Conservation (phyloP, 2,888 invertebrate species). For the Aproaerema taeniolella region DNA sequence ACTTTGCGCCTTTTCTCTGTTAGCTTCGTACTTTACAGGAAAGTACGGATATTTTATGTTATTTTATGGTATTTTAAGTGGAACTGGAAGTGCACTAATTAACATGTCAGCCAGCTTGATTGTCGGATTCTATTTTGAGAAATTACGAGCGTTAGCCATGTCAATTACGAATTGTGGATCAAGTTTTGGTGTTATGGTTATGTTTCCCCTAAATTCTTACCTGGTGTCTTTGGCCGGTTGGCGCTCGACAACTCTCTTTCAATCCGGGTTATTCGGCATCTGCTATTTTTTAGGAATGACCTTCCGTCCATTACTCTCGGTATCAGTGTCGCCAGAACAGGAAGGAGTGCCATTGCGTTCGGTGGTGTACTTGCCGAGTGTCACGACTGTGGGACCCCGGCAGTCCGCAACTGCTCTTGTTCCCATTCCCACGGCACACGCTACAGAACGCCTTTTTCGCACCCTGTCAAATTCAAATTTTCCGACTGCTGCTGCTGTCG, state of each 20-base stretch:
- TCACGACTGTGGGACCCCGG: not conserved
- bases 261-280: slow-evolving; percentile 50
- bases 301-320: slow-evolving; percentile 51
- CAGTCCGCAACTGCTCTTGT: slow-evolving; percentile 16
- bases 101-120: slow-evolving; percentile 51
- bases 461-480: slow-evolving; percentile 37
- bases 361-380: slow-evolving; percentile 53
- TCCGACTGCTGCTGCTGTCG: slow-evolving; percentile 38
- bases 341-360: slow-evolving; percentile 46
- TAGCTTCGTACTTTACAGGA: slow-evolving; percentile 47
- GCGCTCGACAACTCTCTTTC: slow-evolving; percentile 51
- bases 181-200: slow-evolving; percentile 55
- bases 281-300: slow-evolving; percentile 55
- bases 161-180: slow-evolving; percentile 52
- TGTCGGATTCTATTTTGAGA: slow-evolving; percentile 69
- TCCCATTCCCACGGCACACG: no score
- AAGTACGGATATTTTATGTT: slow-evolving; percentile 39
- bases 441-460: slow-evolving; percentile 36
- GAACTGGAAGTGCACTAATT: slow-evolving; percentile 54
- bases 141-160: slow-evolving; percentile 50
- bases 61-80: slow-evolving; percentile 52
- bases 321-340: slow-evolving; percentile 48
- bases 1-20: slow-evolving; percentile 41
- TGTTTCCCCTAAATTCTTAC: no score
- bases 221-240: slow-evolving; percentile 50